Conservation (phyloP, 2,888 invertebrate genomes). For the Drosophila meridionalis region DNA sequence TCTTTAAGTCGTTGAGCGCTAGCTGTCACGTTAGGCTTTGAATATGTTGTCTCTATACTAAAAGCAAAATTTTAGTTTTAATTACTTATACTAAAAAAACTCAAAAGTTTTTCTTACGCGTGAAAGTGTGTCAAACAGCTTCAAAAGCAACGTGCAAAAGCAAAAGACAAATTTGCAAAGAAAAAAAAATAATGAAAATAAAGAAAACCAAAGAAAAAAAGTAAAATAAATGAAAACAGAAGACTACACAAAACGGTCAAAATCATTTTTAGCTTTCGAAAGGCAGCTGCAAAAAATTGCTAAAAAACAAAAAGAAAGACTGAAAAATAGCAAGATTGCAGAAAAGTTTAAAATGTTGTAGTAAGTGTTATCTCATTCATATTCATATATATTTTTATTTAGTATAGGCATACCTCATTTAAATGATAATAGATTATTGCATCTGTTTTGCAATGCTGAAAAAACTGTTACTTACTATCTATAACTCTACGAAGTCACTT, state of each 20-base stretch:
- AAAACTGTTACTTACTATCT: background rate
- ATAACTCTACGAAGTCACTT: background rate
- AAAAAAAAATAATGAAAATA: background rate
- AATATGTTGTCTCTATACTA: slow-evolving; percentile 13
- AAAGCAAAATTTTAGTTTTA: slow-evolving; percentile 33
- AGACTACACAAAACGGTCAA: background rate
- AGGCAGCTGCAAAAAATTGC: background rate
- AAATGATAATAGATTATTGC: too few species aligned
- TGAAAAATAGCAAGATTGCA: background rate
- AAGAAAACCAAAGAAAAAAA: background rate
- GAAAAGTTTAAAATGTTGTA: slow-evolving; percentile 28
- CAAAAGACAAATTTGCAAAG: background rate
- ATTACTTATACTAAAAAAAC: slow-evolving; percentile 8
- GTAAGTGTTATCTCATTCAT: slow-evolving; percentile 4
- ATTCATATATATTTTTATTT: background rate
- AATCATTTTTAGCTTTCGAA: background rate
- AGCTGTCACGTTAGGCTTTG: slow-evolving; percentile 19
- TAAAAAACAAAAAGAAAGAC: background rate
- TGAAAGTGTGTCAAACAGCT: slow-evolving; percentile 18
- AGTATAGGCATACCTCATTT: background rate
- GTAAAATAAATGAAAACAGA: slow-evolving; percentile 1
- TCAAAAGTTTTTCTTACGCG: slow-evolving; percentile 6
- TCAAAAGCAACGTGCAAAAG: slow-evolving; percentile 3
- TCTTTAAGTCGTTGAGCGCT: slow-evolving; percentile 1
- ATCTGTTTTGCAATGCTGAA: too few species aligned